Percentiles rank a stretch among this genome's conserved stretches.
Conservation (phyloP, 2,888 invertebrate genomes). For the Macaria liturata region DNA sequence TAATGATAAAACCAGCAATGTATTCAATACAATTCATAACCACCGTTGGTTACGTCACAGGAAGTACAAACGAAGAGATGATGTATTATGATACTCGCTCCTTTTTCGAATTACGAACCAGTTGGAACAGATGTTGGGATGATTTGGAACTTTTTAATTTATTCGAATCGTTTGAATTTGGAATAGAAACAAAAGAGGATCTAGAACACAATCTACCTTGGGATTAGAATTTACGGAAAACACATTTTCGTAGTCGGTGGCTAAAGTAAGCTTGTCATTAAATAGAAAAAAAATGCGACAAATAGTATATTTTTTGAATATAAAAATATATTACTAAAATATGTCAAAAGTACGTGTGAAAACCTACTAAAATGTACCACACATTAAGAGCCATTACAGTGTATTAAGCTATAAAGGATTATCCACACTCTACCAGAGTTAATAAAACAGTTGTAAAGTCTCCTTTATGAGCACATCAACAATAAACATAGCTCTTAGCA, state of each 20-base stretch:
- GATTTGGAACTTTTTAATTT: neutral
- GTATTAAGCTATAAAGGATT: constrained; percentile 27
- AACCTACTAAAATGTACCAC: constrained; percentile 3
- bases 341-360: constrained; percentile 1
- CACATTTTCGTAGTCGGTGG: no score
- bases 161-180: no score
- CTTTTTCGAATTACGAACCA: constrained; percentile 15
- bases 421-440: constrained; percentile 42
- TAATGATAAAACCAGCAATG: no score
- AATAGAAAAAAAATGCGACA: no score
- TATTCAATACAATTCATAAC: neutral
- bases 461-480: constrained; percentile 50
- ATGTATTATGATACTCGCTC: constrained; percentile 26
- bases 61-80: constrained; percentile 47
- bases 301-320: no score
- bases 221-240: no score
- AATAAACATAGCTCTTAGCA: constrained; percentile 54
- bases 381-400: constrained; percentile 4
- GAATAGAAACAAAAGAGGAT: no score
- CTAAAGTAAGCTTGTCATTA: no score
- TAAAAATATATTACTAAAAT: no score
- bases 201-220: no score
- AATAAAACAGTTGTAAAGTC: constrained; percentile 56
- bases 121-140: constrained; percentile 26
- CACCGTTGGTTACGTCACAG: constrained; percentile 33